These are phyloP conservation scores for Myocastor coypus DNA, from an alignment of 2,113 vertebrate species.

Conservation along the genomic window DNA sequence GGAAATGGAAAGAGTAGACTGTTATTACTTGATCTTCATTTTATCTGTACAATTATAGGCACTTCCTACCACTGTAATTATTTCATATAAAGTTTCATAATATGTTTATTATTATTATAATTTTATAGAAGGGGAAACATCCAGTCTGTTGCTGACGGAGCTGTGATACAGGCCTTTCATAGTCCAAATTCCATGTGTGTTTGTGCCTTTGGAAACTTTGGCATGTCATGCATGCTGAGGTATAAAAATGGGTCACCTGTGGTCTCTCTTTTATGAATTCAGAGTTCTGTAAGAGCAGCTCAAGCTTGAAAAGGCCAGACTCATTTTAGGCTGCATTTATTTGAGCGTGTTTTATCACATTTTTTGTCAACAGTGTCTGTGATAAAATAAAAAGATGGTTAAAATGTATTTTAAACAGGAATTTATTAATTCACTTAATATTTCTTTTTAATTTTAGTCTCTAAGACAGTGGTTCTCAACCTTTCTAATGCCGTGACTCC, in stretches of 20 bases:
- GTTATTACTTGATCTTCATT: not conserved
- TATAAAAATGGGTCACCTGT: not conserved
- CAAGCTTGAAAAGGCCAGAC: not conserved
- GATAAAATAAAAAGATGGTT: not conserved
- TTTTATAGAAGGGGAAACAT: not conserved
- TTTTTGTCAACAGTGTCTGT: not conserved
- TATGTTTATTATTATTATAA: not conserved
- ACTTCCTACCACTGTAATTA: not conserved
- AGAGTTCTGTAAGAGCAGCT: not conserved
- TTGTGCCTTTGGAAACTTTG: too few relatives aligned
- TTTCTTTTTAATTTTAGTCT: not conserved
- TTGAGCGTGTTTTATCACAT: not conserved
- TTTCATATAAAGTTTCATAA: not conserved
- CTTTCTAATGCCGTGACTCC: too few relatives aligned
- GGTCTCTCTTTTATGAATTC: not conserved
- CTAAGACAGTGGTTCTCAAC: too few relatives aligned
- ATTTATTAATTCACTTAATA: not conserved
- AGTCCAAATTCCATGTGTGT: not conserved
- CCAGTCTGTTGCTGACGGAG: not conserved
- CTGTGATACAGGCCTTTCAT: not conserved
- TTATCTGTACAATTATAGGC: not conserved
- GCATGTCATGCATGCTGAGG: rapidly evolving
- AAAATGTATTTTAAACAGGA: not conserved
- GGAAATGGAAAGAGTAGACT: not conserved
- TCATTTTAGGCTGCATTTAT: not conserved